Conservation (phyloP, 2,113 vertebrate genomes). For the Holacanthus passer region DNA sequence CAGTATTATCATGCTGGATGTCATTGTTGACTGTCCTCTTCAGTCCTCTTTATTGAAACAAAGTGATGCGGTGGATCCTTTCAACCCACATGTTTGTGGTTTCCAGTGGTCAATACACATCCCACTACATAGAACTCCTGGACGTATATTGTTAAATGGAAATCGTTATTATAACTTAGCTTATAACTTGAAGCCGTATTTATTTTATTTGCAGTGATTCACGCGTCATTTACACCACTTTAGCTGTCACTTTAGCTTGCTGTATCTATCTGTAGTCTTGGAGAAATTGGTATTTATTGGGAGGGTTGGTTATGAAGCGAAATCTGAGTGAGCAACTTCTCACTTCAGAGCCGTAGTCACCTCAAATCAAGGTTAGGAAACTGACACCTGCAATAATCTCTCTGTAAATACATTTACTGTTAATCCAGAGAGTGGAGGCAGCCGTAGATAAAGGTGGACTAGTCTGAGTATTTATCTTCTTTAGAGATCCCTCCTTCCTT, state of each 20-base stretch:
- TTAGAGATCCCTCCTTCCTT: slow-evolving; percentile 53
- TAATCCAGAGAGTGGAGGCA: slow-evolving; percentile 77
- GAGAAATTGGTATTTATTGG: neutral
- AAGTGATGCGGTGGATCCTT: neutral
- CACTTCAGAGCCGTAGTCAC: slow-evolving; percentile 39
- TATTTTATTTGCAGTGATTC: neutral
- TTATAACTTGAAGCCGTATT: neutral
- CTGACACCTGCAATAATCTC: slow-evolving; percentile 78
- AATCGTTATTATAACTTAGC: too few species aligned
- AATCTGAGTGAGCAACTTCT: slow-evolving; percentile 35
- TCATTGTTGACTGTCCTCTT: neutral
- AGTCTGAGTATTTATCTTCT: slow-evolving; percentile 75
- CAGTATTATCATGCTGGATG: neutral
- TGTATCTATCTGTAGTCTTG: neutral
- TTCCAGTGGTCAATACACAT: neutral
- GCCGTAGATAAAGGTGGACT: slow-evolving; percentile 76
- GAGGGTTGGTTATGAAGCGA: neutral
- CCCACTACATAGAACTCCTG: neutral
- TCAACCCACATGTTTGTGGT: neutral
- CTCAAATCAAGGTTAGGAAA: slow-evolving; percentile 74
- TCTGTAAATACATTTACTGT: slow-evolving; percentile 84
- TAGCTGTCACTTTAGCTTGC: neutral
- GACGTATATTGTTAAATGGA: neutral
- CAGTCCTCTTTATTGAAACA: neutral
- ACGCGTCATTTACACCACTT: neutral